Percentiles rank a stretch among this genome's conserved stretches.
Conservation (phyloP, 2,888 invertebrate genomes). For the Poecilus cupreus region DNA sequence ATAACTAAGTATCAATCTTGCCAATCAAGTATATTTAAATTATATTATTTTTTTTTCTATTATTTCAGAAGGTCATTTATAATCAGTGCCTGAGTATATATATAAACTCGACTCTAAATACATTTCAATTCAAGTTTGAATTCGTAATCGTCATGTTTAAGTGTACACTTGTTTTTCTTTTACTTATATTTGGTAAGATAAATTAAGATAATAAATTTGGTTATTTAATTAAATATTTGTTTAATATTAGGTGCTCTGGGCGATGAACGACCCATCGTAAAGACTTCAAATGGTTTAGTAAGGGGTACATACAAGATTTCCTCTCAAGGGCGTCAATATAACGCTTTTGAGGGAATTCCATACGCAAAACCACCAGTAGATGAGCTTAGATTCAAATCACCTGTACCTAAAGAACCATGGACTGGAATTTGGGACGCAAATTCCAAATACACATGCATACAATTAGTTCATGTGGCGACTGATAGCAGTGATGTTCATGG, state of each 20-base stretch:
- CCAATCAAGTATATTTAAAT: too few species aligned
- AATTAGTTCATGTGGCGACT: constrained; percentile 32
- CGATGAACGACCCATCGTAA: constrained; percentile 54
- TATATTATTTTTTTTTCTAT: not conserved
- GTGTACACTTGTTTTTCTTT: not conserved
- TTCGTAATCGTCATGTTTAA: constrained; percentile 16
- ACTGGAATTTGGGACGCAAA: constrained; percentile 80
- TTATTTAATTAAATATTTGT: not conserved
- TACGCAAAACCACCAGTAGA: constrained; percentile 66
- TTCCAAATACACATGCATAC: constrained; percentile 46
- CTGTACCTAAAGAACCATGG: constrained; percentile 73
- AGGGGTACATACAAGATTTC: constrained; percentile 62
- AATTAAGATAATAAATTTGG: not conserved
- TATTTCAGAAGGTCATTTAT: constrained; percentile 4
- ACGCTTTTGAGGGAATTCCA: constrained; percentile 65
- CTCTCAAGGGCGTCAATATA: constrained; percentile 61
- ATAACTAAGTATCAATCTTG: too few species aligned
- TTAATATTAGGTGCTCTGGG: constrained; percentile 25
- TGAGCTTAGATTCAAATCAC: constrained; percentile 64
- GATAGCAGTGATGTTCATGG: not conserved
- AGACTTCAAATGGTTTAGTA: constrained; percentile 63
- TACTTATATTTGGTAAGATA: constrained; percentile 30
- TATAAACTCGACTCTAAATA: not conserved
- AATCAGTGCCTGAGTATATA: not conserved
- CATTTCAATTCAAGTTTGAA: not conserved